These are phyloP conservation scores for Drosophila saltans DNA, from an alignment of 1,140 invertebrate genomes.

Conservation along the genomic window DNA sequence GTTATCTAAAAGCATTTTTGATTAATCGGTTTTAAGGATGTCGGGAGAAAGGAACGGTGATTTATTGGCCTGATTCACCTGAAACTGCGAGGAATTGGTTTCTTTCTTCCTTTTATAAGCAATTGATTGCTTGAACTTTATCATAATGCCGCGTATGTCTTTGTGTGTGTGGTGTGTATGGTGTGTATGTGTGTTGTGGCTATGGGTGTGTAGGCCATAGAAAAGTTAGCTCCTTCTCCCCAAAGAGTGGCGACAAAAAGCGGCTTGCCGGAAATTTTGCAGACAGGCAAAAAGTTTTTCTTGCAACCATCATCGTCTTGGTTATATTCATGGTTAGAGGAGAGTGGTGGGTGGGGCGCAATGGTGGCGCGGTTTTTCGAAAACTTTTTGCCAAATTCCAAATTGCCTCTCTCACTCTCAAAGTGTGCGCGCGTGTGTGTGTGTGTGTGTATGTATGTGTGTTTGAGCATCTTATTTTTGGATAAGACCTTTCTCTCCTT, in stretches of 20 bases:
- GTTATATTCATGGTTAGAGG: neutral
- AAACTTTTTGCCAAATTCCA: conserved; percentile 62
- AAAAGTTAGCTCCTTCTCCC: conserved; percentile 1
- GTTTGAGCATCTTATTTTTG: conserved; percentile 63
- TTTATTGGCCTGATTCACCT: conserved; percentile 60
- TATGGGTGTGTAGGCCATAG: neutral
- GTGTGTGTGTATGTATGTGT: conserved; percentile 13
- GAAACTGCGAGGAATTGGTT: conserved; percentile 23
- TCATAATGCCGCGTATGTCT: conserved; percentile 43
- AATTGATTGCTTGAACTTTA: conserved; percentile 54
- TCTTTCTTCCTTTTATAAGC: conserved; percentile 34
- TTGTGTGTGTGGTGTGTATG: conserved; percentile 12
- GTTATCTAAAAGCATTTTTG: conserved; percentile 56
- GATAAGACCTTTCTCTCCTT: conserved; percentile 47
- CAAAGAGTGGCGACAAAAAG: conserved; percentile 43
- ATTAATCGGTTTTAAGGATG: conserved; percentile 52
- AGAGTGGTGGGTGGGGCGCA: neutral
- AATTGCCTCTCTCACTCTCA: conserved; percentile 40
- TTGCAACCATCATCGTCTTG: conserved; percentile 14
- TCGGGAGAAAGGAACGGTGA: conserved; percentile 42
- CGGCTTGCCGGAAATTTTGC: conserved; percentile 52
- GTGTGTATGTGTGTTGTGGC: conserved; percentile 6
- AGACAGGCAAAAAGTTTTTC: conserved; percentile 58
- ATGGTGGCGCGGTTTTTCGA: conserved; percentile 21
- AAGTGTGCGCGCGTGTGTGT: neutral